Base-by-base conservation (phyloP, 2,888 invertebrate species). In the Pinctada fucata region DNA sequence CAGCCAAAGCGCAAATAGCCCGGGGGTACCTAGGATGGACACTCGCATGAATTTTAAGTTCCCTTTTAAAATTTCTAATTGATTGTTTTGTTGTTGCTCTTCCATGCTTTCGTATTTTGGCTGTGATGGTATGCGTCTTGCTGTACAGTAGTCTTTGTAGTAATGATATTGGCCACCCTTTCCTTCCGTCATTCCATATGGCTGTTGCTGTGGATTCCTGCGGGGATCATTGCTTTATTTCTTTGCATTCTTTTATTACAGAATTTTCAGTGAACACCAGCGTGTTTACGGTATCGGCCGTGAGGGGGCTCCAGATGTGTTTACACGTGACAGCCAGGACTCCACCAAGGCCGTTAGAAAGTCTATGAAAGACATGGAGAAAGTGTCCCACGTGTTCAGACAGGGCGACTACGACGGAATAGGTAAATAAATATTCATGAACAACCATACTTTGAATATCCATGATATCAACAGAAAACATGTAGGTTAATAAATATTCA, bases 341-440 rank as follows among this genome's bases (percentile, higher is more conserved):
- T 73, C 78, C 4, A 83, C 84, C 2, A 70, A 72, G n/a, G 83
- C 83, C 51, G 81, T 82, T 63, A 83, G 82, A 47, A 79, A 76
- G 31, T 76, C 74, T 65, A 86, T 86, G 87, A 82, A 85, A 49
- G 81, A 84, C 13, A 79, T 85, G 81, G 88, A 86, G 71, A 86
- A 83, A 73, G 82, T 82, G 48, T 88, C 88, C 58, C 86, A 87
- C 75, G 89, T 89, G 8, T 89, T 89, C 78, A 81, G 88, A 70
- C 76, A 79, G 5, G 89, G 89, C 2, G 89, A 89, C 75, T 89
- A 89, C 78, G 84, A 89, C 71, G 83, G 85, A 67, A 83, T 85
- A 66, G 86, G 89, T 89, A 83, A 67, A 78, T 31, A 10, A 6
- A 45, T 50, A 10, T 13, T 58, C 58, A 6, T 58, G 31, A 31